Base-by-base conservation (phyloP, 2,888 invertebrate species). In the Drosophila setosimentum region DNA sequence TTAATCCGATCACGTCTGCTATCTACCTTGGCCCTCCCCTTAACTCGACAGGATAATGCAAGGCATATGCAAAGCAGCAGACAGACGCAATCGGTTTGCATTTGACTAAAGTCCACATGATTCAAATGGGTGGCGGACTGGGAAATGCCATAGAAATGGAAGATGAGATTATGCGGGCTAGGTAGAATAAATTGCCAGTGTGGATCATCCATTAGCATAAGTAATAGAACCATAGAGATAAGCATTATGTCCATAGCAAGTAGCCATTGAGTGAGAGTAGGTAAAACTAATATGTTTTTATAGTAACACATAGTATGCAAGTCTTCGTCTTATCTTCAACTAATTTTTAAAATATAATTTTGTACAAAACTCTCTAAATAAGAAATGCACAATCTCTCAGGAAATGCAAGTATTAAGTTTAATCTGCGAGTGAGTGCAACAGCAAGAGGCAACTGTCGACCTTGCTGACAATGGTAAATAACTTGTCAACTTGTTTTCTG, bases 1-100 rank as follows among this genome's bases (percentile, higher is more conserved):
- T 77, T 87, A 90, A 87, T 90, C 87, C 88, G 87, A 86, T 87
- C 87, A 87, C 90, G 90, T 90, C 83, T 50, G 53, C 63, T 37
- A 59, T 60, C 27, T 51, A 35, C 30, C 24, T 45, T 16, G 42
- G 32, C 27, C 40, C 37, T 57, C 50, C 54, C 29, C 24, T 16
- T n/a, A 21, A 8, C 29, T 40, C 27, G 49, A 42, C 69, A 78
- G 89, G 70, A 84, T 84, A 88, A 71, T 89, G 73, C 68, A 64
- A 71, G 71, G 67, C 75, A 58, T 80, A 89, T 89, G 89, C 81
- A 80, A 83, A 83, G 68, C 78, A 89, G 67, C 75, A 61, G 75
- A 37, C 68, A 74, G 27, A 51, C 57, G 40, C 50, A 50, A 49
- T 35, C 40, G 60, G 57, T 32, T 67, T 68, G 64, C 76, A 58